Evolutionary conservation across 2,113 vertebrate species (phyloP).

Genomic region (human (Homo sapiens)): DNA sequence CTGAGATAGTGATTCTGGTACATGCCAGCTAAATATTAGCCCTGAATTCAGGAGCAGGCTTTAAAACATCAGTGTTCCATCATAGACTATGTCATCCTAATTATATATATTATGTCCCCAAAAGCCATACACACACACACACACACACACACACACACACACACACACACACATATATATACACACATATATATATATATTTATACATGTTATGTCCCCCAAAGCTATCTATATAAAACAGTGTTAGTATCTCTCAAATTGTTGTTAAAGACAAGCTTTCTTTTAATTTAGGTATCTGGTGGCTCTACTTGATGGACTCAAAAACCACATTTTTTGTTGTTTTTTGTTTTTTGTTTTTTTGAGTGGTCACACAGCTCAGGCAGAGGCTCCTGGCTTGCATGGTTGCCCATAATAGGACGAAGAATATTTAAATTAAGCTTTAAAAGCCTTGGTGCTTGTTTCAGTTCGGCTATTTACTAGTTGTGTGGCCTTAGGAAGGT

Average conservation of each 20-base stretch:
- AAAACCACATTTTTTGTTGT: not conserved
- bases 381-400: not conserved
- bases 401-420: not conserved
- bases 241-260: not conserved
- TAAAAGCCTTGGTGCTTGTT: not conserved
- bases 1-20: not conserved
- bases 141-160: no score
- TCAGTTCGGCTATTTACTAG: not conserved
- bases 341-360: not conserved
- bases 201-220: not conserved
- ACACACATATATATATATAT: accelerated
- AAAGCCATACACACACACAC: no score
- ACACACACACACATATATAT: no score
- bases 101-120: not conserved
- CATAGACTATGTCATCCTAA: not conserved
- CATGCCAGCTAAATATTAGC: not conserved
- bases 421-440: not conserved
- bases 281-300: not conserved
- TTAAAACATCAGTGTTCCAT: not conserved
- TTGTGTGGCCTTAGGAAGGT: not conserved
- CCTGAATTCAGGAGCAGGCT: not conserved
- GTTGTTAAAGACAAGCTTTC: not conserved
- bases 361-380: not conserved
- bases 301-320: not conserved
- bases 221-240: not conserved